Base-by-base conservation (phyloP, 2,113 vertebrate genomes). In the Datnioides undecimradiatus region DNA sequence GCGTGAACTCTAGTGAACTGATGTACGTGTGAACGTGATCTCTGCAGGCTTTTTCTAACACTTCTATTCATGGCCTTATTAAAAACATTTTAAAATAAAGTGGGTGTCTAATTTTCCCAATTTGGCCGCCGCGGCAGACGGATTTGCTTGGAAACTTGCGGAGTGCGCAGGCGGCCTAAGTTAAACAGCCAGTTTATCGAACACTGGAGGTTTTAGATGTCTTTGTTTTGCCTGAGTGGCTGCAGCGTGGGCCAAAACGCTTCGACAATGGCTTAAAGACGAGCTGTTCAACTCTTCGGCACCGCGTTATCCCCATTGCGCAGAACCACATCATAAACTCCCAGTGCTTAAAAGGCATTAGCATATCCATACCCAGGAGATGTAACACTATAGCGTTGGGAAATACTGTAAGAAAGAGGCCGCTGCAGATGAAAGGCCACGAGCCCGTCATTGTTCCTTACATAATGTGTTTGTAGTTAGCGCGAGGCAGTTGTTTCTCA, bases 401-500 rank as follows among this genome's bases (percentile, higher is more conserved):
- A 88, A 93, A 87, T 60, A 74, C 25, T 78, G 80, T 90, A 88
- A 81, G 88, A 81, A 90, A 71, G 85, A 64, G 91, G 86, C 80
- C 70, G 88, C 79, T 54, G 70, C 88, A 93, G 88, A 95, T 81
- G 70, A 88, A 93, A 91, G 91, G 43, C 31, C 52, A 23, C 11
- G 66, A 68, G 58, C 46, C 72, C 21, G 71, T 81, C 75, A 62
- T 58, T 64, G 72, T 36, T 75, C 71, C 69, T 88, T 82, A 81
- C 88, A 87, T 79, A 88, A 94, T 93, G 89, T 94, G 91, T 93
- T 94, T 92, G 92, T 76, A 88, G 93, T 95, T 94, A 93, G 88
- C 89, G 69, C 40, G 76, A 93, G 93, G 93, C 90, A 87, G 88
- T 94, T 93, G 91, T 94, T 95, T 95, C 92, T 95, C 93, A 94